phyloP scores from a whole-genome alignment of 2,888 invertebrate genomes.

The Dexiosoma caninum region DNA sequence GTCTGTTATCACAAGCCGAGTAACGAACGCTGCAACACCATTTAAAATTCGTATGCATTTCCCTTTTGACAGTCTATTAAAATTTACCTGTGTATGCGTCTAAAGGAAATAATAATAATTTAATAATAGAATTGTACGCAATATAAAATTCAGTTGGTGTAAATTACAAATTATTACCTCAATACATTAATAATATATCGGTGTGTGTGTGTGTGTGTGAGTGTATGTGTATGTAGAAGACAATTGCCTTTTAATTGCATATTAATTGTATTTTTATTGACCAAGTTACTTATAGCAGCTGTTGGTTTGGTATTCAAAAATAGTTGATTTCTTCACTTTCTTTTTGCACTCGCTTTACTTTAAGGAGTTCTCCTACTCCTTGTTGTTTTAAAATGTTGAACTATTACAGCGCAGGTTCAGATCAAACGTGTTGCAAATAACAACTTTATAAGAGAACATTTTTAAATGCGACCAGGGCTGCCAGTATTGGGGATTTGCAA shows the following conservation, averaged over 20 bases:
- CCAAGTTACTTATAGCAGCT: constrained; percentile 32
- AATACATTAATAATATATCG: constrained; percentile 12
- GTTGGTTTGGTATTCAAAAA: constrained; percentile 1
- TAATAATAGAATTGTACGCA: no score
- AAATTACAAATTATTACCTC: constrained; percentile 34
- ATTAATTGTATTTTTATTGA: constrained; percentile 53
- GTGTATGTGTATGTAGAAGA: no score
- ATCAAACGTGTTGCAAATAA: constrained; percentile 20
- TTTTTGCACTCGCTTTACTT: background rate
- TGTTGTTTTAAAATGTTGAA: background rate
- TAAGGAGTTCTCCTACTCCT: background rate
- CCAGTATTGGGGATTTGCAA: no score
- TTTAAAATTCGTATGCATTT: no score
- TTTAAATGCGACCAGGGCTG: no score
- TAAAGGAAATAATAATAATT: background rate
- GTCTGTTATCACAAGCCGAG: no score
- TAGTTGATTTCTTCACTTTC: background rate
- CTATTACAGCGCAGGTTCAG: background rate
- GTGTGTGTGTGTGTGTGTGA: background rate
- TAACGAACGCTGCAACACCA: no score
- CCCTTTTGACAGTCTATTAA: background rate
- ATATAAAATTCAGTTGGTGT: background rate
- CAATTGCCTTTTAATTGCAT: constrained; percentile 34
- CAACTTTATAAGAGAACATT: constrained; percentile 17
- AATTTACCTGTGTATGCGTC: background rate